Conservation (phyloP, 2,888 invertebrate species). For the Meloe dianella region DNA sequence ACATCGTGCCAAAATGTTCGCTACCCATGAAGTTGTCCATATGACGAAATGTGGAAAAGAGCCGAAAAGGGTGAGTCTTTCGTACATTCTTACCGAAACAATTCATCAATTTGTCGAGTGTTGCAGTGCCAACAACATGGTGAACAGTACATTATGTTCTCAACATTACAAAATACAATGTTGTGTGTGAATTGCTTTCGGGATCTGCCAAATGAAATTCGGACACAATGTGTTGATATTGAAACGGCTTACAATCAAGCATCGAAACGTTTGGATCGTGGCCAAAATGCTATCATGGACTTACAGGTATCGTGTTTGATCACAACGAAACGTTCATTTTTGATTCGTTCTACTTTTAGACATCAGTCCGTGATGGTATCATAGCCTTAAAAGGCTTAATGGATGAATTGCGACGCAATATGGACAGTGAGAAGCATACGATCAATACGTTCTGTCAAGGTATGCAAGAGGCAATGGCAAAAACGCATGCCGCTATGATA, state of each 20-base stretch:
- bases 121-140: conserved; percentile 69
- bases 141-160: conserved; percentile 78
- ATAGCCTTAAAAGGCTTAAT: conserved; percentile 69
- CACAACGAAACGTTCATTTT: not conserved
- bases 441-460: conserved; percentile 72
- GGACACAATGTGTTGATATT: conserved; percentile 75
- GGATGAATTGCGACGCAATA: conserved; percentile 70
- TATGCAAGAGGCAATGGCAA: conserved; percentile 69
- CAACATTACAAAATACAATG: conserved; percentile 72
- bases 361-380: conserved; percentile 71
- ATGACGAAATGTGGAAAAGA: conserved; percentile 74
- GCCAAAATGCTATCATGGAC: conserved; percentile 60
- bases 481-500: conserved; percentile 70
- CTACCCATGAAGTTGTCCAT: conserved; percentile 73
- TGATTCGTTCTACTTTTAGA: conserved; percentile 56
- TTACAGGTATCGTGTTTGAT: conserved; percentile 50
- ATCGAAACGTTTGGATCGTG: conserved; percentile 72
- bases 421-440: conserved; percentile 70
- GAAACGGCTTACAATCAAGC: conserved; percentile 77
- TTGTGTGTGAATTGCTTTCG: conserved; percentile 78
- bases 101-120: not conserved
- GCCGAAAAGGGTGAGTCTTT: conserved; percentile 65
- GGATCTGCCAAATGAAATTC: conserved; percentile 69
- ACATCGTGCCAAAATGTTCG: conserved; percentile 79
- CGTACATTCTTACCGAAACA: not conserved